Evolutionary conservation across 1,140 invertebrate species (phyloP).

Genomic region (Caenorhabditis remanei): DNA sequence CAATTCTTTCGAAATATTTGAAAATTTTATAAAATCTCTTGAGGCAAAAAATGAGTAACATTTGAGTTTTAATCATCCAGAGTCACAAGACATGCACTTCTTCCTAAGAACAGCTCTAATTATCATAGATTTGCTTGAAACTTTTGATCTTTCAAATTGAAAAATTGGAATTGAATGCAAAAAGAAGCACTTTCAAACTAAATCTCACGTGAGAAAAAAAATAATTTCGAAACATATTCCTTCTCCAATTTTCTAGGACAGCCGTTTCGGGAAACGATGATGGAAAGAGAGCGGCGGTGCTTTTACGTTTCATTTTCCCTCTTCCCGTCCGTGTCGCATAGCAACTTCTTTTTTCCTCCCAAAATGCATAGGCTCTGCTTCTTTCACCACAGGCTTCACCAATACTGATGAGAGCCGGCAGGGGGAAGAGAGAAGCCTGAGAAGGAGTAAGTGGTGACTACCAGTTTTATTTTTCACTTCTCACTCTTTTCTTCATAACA

Average conservation of each 20-base stretch:
- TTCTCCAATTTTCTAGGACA: not conserved
- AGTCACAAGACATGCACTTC: too few species aligned
- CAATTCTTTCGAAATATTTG: too few species aligned
- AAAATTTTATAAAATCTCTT: too few species aligned
- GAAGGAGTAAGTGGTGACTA: not conserved
- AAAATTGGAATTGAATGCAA: too few species aligned
- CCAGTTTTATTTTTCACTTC: not conserved
- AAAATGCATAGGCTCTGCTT: constrained; percentile 12
- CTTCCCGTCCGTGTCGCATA: constrained; percentile 5
- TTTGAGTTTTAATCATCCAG: too few species aligned
- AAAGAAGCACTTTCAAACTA: not conserved
- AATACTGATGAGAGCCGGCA: not conserved
- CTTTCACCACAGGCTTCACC: not conserved
- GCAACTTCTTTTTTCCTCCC: constrained; percentile 1
- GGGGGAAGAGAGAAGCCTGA: constrained; percentile 3
- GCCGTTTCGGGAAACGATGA: not conserved
- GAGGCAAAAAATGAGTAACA: too few species aligned
- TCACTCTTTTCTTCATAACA: not conserved
- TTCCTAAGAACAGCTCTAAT: too few species aligned
- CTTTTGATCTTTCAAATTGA: too few species aligned
- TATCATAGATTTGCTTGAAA: too few species aligned
- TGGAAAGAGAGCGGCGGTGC: not conserved
- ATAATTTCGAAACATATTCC: not conserved
- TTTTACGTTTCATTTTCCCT: not conserved
- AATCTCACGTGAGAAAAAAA: not conserved